Base-by-base conservation (phyloP, 2,888 invertebrate species). In the Thereva unica region DNA sequence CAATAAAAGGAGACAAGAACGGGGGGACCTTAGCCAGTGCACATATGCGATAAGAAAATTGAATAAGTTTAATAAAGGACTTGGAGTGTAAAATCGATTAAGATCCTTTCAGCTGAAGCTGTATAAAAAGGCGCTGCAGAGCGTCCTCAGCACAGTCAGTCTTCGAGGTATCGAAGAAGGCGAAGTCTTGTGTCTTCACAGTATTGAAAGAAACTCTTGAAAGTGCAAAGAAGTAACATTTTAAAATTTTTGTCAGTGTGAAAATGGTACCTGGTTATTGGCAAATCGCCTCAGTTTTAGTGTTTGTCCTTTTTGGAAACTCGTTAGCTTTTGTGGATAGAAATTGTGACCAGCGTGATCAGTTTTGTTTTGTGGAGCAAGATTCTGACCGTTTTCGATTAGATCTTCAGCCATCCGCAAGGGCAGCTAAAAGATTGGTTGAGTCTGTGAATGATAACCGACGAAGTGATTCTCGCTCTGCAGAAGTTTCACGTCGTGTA, bases 21-120 rank as follows among this genome's bases (percentile, higher is more conserved):
- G 23, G 23, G 23, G 23, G 23, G 23, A 23, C 23, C 23, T 23
- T 23, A 64, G 44, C 50, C 42, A 37, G 63, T 64, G 63, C 63
- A 35, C 63, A 64, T 53, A 53, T 64, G 63, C 44, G 63, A 64
- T 64, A 64, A 64, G 63, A 44, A 64, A 64, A 64, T 64, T 53
- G 10, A 64, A 64, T 64, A 23, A 52, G 52, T 4, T 42, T 47
- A 63, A 52, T 63, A 44, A 34, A 34, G 37, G 35, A 12, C 5
- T 35, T 53, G 52, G 42, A 52, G 63, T 41, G 63, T 53, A 42
- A 44, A 53, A 64, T 64, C 53, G 50, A 35, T 59, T 59, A 12
- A n/a, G n/a, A 10, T 37, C 38, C 3, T 37, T 9, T 10, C 8
- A 47, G 2, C 38, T 34, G 6, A 38, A 37, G 7, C 4, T 47